Base-by-base conservation (phyloP, 2,797 vertebrate species). In the Austrolebias charrua region DNA sequence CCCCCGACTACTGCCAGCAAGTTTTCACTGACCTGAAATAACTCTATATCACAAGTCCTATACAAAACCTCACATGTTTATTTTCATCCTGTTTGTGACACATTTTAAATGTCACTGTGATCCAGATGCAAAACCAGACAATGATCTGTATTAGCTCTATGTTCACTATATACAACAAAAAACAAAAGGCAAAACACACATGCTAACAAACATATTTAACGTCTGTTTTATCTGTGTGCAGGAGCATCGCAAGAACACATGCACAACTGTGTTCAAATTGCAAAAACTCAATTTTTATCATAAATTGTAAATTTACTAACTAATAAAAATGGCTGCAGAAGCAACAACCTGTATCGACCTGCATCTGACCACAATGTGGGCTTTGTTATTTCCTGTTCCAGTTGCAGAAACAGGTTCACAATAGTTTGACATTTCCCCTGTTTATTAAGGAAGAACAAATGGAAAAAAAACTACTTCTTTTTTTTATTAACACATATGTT, bases 81-180 rank as follows among this genome's bases (percentile, higher is more conserved):
- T 24, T 38, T 24, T 54, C 33, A 35, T 40, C 61, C 31, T 62
- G 60, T 62, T 53, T 52, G 13, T 62, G 28, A 18, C n/a, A 29
- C 15, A 63, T 5, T 20, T 28, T 15, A 46, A 35, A 38, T 28
- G 43, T 45, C 44, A 33, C 20, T 11, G 20, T 44, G 16, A 29
- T 31, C 38, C 47, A 29, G 14, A 42, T 29, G 11, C 19, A 18
- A 38, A 42, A 24, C 9, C 5, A 24, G 20, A 24, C 24, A 57
- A 31, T n/a, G 3, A 10, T n/a, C 6, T 4, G 6, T 1, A 14
- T 33, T 18, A 24, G n/a, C 4, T 19, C 6, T 18, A 15, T 35
- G 28, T 46, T 28, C 13, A 9, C n/a, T 6, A 5, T 20, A 6
- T 13, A 52, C 6, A 44, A 42, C 9, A 10, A 44, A 44, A 2